Percentiles rank a stretch among this genome's conserved stretches.
Evolutionary conservation across 2,888 invertebrate species (phyloP).

Genomic region (Odontocerum albicorne): DNA sequence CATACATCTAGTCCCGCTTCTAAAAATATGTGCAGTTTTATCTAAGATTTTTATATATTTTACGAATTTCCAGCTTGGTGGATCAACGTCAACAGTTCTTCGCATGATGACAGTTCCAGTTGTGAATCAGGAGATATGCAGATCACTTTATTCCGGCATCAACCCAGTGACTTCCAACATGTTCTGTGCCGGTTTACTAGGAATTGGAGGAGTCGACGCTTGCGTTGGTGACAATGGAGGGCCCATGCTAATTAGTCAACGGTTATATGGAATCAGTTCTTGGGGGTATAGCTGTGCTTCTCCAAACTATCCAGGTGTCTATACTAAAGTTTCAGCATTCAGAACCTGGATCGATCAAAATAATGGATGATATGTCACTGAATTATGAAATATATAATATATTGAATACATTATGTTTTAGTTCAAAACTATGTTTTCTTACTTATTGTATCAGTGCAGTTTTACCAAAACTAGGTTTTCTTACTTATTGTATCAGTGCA

Average conservation of each 20-base stretch:
- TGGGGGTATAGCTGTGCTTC: constrained; percentile 62
- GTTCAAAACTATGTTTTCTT: too few species aligned
- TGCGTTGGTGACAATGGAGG: constrained; percentile 61
- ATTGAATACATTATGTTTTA: too few species aligned
- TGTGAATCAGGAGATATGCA: constrained; percentile 22
- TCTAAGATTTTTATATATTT: too few species aligned
- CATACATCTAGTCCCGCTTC: too few species aligned
- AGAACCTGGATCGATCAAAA: constrained; percentile 47
- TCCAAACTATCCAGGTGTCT: constrained; percentile 57
- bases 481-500: too few species aligned
- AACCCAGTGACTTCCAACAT: constrained; percentile 45
- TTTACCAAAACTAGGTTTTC: too few species aligned
- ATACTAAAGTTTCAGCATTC: constrained; percentile 54
- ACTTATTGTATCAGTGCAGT: too few species aligned
- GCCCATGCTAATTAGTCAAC: constrained; percentile 46
- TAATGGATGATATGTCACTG: too few species aligned
- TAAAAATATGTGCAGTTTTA: too few species aligned
- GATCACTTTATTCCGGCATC: constrained; percentile 8
- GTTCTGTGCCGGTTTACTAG: constrained; percentile 50
- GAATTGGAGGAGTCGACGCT: constrained; percentile 50
- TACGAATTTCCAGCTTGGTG: constrained; percentile 25
- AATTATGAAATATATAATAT: too few species aligned
- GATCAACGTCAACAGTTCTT: constrained; percentile 7
- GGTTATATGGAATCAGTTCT: constrained; percentile 58
- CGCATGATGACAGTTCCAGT: constrained; percentile 24